phyloP scores from a whole-genome alignment of 2,797 vertebrate species.

The Fratercula arctica region DNA sequence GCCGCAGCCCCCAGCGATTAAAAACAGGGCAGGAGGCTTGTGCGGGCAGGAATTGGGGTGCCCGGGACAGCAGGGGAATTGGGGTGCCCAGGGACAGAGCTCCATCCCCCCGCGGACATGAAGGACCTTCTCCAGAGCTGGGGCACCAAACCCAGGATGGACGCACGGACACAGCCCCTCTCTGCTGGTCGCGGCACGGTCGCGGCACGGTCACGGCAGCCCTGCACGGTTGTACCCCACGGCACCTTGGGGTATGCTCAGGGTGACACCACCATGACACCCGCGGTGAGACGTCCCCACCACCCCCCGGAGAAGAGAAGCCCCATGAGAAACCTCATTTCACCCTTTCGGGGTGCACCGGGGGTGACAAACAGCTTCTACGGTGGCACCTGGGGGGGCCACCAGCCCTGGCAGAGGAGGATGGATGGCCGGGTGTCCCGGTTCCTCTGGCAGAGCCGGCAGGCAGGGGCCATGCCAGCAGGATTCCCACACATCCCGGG shows the following conservation, averaged over 20 bases:
- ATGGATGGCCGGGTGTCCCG: background rate
- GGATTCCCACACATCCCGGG: background rate
- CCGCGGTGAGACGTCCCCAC: rapidly evolving
- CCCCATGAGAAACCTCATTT: background rate
- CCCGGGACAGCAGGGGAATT: background rate
- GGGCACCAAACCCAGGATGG: background rate
- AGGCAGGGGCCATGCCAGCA: background rate
- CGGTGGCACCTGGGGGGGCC: background rate
- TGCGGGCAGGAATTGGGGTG: background rate
- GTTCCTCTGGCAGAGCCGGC: background rate
- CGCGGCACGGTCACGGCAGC: background rate
- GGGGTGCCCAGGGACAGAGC: background rate
- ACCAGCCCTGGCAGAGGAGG: background rate
- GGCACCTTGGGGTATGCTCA: too few species aligned
- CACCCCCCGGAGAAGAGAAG: background rate
- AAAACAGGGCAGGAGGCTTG: background rate
- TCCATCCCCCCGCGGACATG: rapidly evolving
- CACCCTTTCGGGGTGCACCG: background rate
- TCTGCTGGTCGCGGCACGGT: background rate
- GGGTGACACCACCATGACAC: background rate
- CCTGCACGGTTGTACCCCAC: background rate
- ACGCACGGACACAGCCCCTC: background rate
- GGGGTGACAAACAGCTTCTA: background rate
- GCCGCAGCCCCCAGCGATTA: background rate
- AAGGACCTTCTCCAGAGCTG: background rate